Conservation (phyloP, 2,797 vertebrate genomes). For the Sitta carolinensis region DNA sequence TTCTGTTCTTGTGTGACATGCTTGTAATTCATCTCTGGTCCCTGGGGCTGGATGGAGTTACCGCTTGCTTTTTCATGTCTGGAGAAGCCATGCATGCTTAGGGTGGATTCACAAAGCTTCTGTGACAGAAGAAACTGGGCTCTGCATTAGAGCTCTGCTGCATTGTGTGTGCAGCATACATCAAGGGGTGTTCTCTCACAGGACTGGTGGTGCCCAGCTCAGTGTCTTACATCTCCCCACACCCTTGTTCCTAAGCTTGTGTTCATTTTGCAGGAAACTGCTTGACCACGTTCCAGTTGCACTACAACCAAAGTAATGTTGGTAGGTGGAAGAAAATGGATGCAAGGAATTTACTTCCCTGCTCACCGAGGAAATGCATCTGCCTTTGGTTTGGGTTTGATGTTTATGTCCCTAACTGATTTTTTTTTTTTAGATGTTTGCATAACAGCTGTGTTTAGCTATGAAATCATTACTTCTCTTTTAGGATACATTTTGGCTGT, state of each 20-base stretch:
- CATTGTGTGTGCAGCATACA: fast-evolving
- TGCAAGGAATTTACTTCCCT: not conserved
- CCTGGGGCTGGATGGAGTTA: not conserved
- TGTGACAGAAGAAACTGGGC: not conserved
- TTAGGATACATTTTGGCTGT: not conserved
- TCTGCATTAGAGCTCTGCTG: not conserved
- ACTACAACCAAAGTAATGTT: not conserved
- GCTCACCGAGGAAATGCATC: not conserved
- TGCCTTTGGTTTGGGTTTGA: constrained; percentile 2
- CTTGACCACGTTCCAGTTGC: not conserved
- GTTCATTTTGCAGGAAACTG: not conserved
- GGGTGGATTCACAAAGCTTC: not conserved
- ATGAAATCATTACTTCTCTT: not conserved
- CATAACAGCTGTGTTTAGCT: not conserved
- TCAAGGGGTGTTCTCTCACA: not conserved
- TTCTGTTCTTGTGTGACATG: not conserved
- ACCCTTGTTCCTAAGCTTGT: not conserved
- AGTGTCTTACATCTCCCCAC: not conserved
- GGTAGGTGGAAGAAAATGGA: not conserved
- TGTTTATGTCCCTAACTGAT: not conserved
- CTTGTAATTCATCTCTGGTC: not conserved
- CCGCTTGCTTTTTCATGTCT: fast-evolving
- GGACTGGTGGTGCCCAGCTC: not conserved
- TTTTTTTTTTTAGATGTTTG: not conserved
- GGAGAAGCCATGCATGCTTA: not conserved